Percentiles rank a stretch among this genome's conserved stretches.
phyloP scores from a whole-genome alignment of 2,888 invertebrate species.

The Scrobipalpa costella region DNA sequence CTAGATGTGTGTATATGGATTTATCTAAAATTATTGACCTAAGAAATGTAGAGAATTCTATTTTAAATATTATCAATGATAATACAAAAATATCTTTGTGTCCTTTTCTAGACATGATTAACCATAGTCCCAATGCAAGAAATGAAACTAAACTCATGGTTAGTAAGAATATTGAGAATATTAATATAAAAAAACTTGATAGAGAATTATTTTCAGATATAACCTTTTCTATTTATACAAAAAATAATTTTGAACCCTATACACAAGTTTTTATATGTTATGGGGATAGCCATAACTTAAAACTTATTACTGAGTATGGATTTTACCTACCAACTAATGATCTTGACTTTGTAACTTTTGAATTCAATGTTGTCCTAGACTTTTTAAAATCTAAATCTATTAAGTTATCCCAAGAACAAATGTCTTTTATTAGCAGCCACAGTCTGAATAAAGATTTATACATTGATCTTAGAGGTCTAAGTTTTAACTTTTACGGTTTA shows the following conservation, averaged over 20 bases:
- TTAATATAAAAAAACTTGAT: conserved; percentile 53
- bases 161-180: conserved; percentile 55
- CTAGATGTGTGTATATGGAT: conserved; percentile 90
- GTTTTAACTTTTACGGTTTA: conserved; percentile 83
- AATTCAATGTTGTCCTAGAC: conserved; percentile 75
- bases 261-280: conserved; percentile 94
- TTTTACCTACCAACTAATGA: conserved; percentile 87
- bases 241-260: conserved; percentile 80
- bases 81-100: conserved; percentile 87
- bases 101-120: conserved; percentile 94
- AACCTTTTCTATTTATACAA: conserved; percentile 72
- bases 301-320: conserved; percentile 93
- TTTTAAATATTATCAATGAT: conserved; percentile 75
- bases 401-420: conserved; percentile 79
- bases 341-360: conserved; percentile 84
- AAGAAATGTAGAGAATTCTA: conserved; percentile 61
- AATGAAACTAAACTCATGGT: conserved; percentile 76
- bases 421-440: conserved; percentile 83
- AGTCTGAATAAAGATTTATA: conserved; percentile 83
- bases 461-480: conserved; percentile 82
- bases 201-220: conserved; percentile 63
- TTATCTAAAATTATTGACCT: conserved; percentile 69
- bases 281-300: conserved; percentile 89
- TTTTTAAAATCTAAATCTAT: conserved; percentile 60
- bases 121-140: conserved; percentile 86